A percentile compares a stretch with the other conserved stretches of the same genome.
phyloP scores from a whole-genome alignment of 2,797 vertebrate genomes.

The Myiotriccus ornatus region DNA sequence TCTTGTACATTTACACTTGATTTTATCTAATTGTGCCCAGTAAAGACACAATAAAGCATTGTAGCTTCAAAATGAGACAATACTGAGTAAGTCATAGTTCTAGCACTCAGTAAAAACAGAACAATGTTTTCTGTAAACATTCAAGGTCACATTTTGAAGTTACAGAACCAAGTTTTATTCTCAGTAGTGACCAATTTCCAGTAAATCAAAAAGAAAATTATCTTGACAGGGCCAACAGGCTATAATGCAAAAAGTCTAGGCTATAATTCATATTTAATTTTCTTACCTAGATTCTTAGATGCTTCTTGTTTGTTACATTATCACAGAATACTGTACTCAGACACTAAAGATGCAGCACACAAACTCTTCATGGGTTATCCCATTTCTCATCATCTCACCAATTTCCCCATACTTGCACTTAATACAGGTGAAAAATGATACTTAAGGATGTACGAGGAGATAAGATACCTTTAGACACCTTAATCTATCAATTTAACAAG shows the following conservation, averaged over 20 bases:
- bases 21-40: not conserved
- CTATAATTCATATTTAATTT: not conserved
- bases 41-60: not conserved
- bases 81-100: not conserved
- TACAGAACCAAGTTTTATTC: not conserved
- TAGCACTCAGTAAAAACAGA: not conserved
- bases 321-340: not conserved
- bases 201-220: not conserved
- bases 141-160: not conserved
- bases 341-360: not conserved
- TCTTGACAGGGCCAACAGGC: not conserved
- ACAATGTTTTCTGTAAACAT: not conserved
- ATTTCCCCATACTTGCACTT: not conserved
- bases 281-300: not conserved
- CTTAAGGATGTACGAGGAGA: not conserved
- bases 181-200: not conserved
- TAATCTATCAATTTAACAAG: not conserved
- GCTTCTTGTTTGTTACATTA: not conserved
- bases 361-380: not conserved
- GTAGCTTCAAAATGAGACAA: not conserved
- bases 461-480: not conserved
- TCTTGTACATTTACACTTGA: not conserved
- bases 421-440: not conserved
- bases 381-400: not conserved
- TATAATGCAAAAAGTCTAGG: not conserved